Evolutionary conservation across 2,797 vertebrate genomes (phyloP).

Genomic region (Gymnopithys bicolor): DNA sequence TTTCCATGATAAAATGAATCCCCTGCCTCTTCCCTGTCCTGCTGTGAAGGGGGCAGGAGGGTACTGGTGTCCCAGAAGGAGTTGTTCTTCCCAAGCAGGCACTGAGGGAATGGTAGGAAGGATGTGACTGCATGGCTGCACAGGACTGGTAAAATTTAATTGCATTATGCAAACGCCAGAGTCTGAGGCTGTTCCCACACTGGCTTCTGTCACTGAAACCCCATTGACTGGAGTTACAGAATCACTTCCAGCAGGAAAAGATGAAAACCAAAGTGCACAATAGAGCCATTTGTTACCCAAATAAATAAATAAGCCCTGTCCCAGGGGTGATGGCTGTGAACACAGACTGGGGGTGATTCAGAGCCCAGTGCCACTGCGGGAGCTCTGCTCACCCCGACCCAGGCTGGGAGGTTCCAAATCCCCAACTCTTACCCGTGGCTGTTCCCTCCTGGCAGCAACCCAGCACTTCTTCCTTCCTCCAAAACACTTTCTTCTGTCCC

Average conservation of each 20-base stretch:
- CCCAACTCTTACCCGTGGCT: not conserved
- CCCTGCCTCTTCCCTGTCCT: rapidly evolving
- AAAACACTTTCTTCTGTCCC: not conserved
- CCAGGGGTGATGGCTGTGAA: not conserved
- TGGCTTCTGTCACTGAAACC: not conserved
- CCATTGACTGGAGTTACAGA: not conserved
- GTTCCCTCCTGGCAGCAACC: not conserved
- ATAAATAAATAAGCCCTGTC: not conserved
- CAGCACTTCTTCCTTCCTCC: not conserved
- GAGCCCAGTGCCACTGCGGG: not conserved
- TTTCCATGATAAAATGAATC: not conserved
- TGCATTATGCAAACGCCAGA: not conserved
- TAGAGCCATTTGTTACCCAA: not conserved
- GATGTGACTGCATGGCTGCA: not conserved
- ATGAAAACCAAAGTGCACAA: not conserved
- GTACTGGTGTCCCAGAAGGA: not conserved
- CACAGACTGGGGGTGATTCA: not conserved
- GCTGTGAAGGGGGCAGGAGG: not conserved
- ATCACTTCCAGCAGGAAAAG: slow-evolving; percentile 3
- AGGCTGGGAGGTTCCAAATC: not conserved
- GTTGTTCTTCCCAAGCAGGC: not conserved
- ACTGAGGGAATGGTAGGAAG: not conserved
- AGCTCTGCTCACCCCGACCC: not conserved
- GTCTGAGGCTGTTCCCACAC: not conserved
- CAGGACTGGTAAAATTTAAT: not conserved